Conservation (phyloP, 1,140 invertebrate genomes). For the Zaprionus africanus region DNA sequence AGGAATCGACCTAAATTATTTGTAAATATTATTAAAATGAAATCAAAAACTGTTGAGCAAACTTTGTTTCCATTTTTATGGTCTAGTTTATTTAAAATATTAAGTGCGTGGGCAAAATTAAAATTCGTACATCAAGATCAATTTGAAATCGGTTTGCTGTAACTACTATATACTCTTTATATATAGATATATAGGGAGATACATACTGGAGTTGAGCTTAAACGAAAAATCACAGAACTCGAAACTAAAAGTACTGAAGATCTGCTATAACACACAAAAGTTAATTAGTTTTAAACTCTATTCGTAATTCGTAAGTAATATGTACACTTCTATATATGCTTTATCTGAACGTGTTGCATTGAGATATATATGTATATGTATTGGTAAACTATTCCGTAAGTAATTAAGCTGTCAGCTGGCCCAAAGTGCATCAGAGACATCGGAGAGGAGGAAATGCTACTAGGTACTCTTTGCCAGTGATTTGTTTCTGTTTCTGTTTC, state of each 20-base stretch:
- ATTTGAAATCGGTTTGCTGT: conserved; percentile 31
- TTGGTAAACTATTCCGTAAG: conserved; percentile 48
- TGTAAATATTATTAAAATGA: conserved; percentile 35
- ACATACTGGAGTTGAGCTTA: conserved; percentile 63
- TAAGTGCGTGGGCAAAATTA: conserved; percentile 55
- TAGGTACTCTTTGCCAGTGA: conserved; percentile 28
- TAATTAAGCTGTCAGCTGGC: conserved; percentile 32
- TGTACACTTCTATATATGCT: conserved; percentile 42
- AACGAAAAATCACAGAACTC: conserved; percentile 79
- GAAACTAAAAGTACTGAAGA: conserved; percentile 70
- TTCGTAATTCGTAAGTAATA: conserved; percentile 32
- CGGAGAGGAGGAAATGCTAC: conserved; percentile 30
- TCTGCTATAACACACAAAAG: conserved; percentile 49
- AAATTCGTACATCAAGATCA: conserved; percentile 40
- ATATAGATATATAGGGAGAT: conserved; percentile 10
- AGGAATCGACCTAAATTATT: conserved; percentile 14
- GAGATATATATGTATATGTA: conserved; percentile 50
- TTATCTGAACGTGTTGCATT: conserved; percentile 23
- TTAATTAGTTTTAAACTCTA: conserved; percentile 33
- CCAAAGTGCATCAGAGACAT: neutral
- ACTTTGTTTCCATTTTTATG: conserved; percentile 13
- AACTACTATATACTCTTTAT: conserved; percentile 19
- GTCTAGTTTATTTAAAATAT: conserved; percentile 25
- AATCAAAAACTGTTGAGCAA: conserved; percentile 55
- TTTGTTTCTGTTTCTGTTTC: neutral